Evolutionary conservation across 2,888 invertebrate species (phyloP).

Genomic region (Pelosia muscerda): DNA sequence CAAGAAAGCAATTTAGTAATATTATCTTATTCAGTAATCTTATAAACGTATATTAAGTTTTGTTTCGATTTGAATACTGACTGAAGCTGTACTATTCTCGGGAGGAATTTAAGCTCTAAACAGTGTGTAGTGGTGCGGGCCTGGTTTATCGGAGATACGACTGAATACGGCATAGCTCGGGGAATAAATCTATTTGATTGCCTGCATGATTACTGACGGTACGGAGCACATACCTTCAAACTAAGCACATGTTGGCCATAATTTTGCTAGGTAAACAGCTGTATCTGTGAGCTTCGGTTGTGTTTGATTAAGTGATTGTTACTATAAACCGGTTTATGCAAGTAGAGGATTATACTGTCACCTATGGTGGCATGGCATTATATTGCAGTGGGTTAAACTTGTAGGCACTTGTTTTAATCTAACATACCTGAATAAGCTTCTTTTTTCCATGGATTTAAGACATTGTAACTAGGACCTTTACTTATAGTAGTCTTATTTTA

Average conservation of each 20-base stretch:
- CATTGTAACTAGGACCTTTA: too few relatives aligned
- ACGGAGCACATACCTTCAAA: conserved; percentile 35
- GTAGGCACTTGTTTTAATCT: too few relatives aligned
- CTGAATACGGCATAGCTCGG: conserved; percentile 41
- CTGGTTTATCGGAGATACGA: conserved; percentile 27
- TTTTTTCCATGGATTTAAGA: too few relatives aligned
- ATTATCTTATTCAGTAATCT: neutral
- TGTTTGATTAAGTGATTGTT: neutral
- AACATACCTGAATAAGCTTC: too few relatives aligned
- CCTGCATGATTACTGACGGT: conserved; percentile 51
- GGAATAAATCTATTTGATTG: conserved; percentile 66
- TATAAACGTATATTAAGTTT: conserved; percentile 16
- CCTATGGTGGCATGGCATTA: too few relatives aligned
- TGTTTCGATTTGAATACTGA: conserved; percentile 23
- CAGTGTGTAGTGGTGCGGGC: conserved; percentile 12
- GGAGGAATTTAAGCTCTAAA: conserved; percentile 27
- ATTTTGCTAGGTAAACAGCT: conserved; percentile 40
- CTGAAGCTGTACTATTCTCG: conserved; percentile 25
- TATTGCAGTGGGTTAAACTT: neutral
- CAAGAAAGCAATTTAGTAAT: conserved; percentile 15
- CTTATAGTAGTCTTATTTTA: too few relatives aligned
- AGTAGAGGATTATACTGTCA: neutral
- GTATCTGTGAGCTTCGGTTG: neutral
- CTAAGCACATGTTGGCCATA: conserved; percentile 40
- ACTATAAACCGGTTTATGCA: neutral